A percentile compares a stretch with the other conserved stretches of the same genome.
Evolutionary conservation across 2,888 invertebrate species (phyloP).

Genomic region (Anoncus sp.): DNA sequence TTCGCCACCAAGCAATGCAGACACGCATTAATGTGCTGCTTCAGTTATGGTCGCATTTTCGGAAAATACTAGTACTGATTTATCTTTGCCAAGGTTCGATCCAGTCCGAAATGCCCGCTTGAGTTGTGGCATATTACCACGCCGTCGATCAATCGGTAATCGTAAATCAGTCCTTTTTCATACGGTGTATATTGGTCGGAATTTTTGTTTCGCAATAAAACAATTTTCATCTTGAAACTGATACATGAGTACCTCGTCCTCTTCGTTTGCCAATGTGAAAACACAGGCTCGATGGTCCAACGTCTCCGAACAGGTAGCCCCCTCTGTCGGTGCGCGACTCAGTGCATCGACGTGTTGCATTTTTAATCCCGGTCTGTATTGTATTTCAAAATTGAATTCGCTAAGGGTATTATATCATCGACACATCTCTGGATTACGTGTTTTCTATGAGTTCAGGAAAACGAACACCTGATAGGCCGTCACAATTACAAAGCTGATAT

Average conservation of each 20-base stretch:
- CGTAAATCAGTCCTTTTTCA: slow-evolving; percentile 28
- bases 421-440: slow-evolving; percentile 64
- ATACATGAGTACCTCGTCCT: slow-evolving; percentile 36
- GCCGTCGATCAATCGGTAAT: slow-evolving; percentile 36
- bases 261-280: slow-evolving; percentile 16
- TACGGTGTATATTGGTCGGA: slow-evolving; percentile 18
- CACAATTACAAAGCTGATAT: slow-evolving; percentile 62
- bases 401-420: slow-evolving; percentile 62
- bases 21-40: slow-evolving; percentile 63
- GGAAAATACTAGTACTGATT: slow-evolving; percentile 51
- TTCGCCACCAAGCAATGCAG: slow-evolving; percentile 62
- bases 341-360: slow-evolving; percentile 37
- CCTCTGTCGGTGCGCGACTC: slow-evolving; percentile 24
- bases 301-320: neutral
- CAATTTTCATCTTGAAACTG: slow-evolving; percentile 34
- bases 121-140: slow-evolving; percentile 53
- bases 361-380: slow-evolving; percentile 1
- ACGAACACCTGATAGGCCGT: slow-evolving; percentile 65
- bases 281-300: slow-evolving; percentile 21
- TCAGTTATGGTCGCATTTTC: slow-evolving; percentile 57
- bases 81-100: slow-evolving; percentile 41
- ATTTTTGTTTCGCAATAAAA: slow-evolving; percentile 15
- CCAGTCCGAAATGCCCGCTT: slow-evolving; percentile 51
- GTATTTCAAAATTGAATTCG: slow-evolving; percentile 60
- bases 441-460: slow-evolving; percentile 65